Percentiles rank a stretch among this genome's conserved stretches.
These are phyloP conservation scores for Rhinogobius similis DNA, from an alignment of 2,113 vertebrate genomes.

Conservation along the genomic window DNA sequence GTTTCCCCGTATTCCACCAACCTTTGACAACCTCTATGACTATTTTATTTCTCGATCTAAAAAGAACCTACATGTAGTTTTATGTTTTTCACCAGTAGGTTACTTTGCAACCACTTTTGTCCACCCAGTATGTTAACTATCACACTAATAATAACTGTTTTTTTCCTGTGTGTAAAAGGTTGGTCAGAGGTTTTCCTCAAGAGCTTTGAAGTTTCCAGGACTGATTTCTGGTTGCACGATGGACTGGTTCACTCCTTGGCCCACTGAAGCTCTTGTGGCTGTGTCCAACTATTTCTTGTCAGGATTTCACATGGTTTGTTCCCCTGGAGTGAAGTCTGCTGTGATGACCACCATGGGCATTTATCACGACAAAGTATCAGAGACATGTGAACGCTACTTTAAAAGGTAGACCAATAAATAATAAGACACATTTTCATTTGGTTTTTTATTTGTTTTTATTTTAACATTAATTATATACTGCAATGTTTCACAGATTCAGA, in stretches of 20 bases:
- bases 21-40: slow-evolving; percentile 85
- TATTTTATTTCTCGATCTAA: slow-evolving; percentile 90
- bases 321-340: slow-evolving; percentile 81
- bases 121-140: no score
- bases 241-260: slow-evolving; percentile 97
- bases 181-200: slow-evolving; percentile 80
- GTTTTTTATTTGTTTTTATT: neutral
- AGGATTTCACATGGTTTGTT: slow-evolving; percentile 87
- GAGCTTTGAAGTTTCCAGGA: slow-evolving; percentile 92
- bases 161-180: neutral
- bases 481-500: slow-evolving; percentile 69
- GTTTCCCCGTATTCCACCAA: slow-evolving; percentile 81
- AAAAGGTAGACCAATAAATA: no score
- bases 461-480: neutral
- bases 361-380: slow-evolving; percentile 94
- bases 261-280: slow-evolving; percentile 91
- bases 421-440: no score
- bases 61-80: slow-evolving; percentile 87
- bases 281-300: slow-evolving; percentile 94
- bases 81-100: slow-evolving; percentile 95
- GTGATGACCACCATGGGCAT: slow-evolving; percentile 94
- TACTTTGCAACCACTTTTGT: slow-evolving; percentile 67
- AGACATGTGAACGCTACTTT: slow-evolving; percentile 93
- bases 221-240: slow-evolving; percentile 94
- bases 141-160: neutral